Evolutionary conservation across 2,797 vertebrate genomes (phyloP), one percentile per base, ranked within the genome.

Genomic region (Gadopsis bispinosus): DNA sequence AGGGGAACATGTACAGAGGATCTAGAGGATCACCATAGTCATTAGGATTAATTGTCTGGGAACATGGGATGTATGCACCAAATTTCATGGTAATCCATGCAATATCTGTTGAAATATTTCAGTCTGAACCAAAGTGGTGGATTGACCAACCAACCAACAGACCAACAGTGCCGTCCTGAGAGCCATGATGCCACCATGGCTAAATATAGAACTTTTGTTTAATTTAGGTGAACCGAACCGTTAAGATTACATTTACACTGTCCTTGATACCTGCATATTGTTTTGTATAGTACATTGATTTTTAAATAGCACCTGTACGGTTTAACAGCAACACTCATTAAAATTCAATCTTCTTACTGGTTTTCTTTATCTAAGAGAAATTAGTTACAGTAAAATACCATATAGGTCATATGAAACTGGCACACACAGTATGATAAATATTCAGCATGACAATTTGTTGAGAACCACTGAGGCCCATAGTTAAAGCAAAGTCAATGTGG

Each of bases 401-500:
- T 43, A 31, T n/a, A 59, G 45, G 26, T 33, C 12, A 22, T 37
- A 59, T 73, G 7, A 66, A 45, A 79, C 62, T 55, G 58, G 6
- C 47, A 55, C 56, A 45, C 26, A 16, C 20, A 53, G 13, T 35
- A 41, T 47, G 22, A 19, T 68, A 72, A 50, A 56, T 63, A 60
- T 12, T 54, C 35, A 54, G 69, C 17, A 16, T 37, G 2, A 20
- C 12, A 33, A 69, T 77, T 31, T 72, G 48, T 16, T 45, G 1
- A 62, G 17, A 67, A 35, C 39, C 43, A 33, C n/a, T 41, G 68
- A 79, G 37, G 51, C 20, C 33, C 45, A 29, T 20, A 61, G 47
- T 66, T 79, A 41, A 68, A 73, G 59, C 72, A 79, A 87, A 80
- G 80, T 83, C 75, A 81, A 20, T 45, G 35, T 58, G 17, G 29